Base-by-base conservation (phyloP, 1,140 invertebrate species). In the Sesamia nonagrioides region DNA sequence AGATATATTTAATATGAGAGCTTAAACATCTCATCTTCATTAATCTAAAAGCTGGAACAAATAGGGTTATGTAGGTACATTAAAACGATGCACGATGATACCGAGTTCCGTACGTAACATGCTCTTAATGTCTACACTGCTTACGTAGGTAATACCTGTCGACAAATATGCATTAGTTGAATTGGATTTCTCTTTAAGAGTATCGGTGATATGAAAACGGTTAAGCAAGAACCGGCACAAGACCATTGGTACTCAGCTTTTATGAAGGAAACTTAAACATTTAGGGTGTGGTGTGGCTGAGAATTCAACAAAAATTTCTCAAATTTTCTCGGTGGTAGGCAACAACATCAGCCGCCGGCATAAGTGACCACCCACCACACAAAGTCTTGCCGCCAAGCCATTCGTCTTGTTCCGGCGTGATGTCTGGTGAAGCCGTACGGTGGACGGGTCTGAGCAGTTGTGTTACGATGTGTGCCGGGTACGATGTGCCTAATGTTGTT, bases 121-220 rank as follows among this genome's bases (percentile, higher is more conserved):
- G 21, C 63, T 8, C 33, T 63, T 63, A 40, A 63, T 63, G 1
- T 63, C 18, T 42, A 35, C 60, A 33, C 21, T 48, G 18, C 42
- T 45, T 45, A 45, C 11, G 63, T 48, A 27, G 13, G 17, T 42
- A 21, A 27, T 68, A 48, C 63, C 40, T 48, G 21, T 68, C 63
- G 63, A 68, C n/a, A n/a, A 18, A 68, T n/a, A 63, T 48, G 63
- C 63, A 68, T 68, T 68, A 68, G 63, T 68, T 48, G 40, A 68
- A 68, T 68, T 68, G 63, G 63, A 68, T 68, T 68, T 68, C 27
- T 45, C 61, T 42, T 21, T 68, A 27, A n/a, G 63, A 4, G 18
- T 42, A 40, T 18, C 42, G 9, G 63, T 35, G 21, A 27, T 68
- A 48, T 68, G 40, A 68, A 56, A 48, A 48, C 33, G 63, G 63